These are phyloP conservation scores for Heterodera schachtii DNA, from an alignment of 1,140 invertebrate species.

Conservation along the genomic window DNA sequence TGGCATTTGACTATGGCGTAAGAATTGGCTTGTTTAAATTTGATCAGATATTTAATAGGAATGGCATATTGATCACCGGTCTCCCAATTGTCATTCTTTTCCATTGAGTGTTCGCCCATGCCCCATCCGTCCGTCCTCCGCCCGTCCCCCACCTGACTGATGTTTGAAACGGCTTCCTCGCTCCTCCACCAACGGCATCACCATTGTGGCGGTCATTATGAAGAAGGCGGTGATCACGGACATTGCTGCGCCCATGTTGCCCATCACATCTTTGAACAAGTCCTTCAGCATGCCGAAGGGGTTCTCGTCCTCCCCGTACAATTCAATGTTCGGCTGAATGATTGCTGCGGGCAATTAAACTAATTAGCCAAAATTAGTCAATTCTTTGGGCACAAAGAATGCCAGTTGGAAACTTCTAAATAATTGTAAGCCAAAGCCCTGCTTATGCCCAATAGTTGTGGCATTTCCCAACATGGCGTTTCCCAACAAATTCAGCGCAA, in stretches of 20 bases:
- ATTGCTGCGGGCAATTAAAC: neutral
- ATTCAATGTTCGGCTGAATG: neutral
- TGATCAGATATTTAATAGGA: too few species aligned
- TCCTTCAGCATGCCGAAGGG: neutral
- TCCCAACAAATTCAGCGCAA: conserved; percentile 10
- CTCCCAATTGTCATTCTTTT: too few species aligned
- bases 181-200: conserved; percentile 51
- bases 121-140: too few species aligned
- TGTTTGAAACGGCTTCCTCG: conserved; percentile 40
- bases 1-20: too few species aligned
- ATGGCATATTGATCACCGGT: neutral
- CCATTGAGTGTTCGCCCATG: too few species aligned
- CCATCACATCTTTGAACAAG: too few species aligned
- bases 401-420: too few species aligned
- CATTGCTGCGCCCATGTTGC: neutral
- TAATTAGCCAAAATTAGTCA: too few species aligned
- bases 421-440: too few species aligned
- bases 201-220: conserved; percentile 43
- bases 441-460: neutral
- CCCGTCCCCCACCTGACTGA: conserved; percentile 34
- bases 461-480: conserved; percentile 32
- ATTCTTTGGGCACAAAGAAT: too few species aligned
- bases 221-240: neutral
- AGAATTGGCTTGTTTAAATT: too few species aligned
- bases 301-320: neutral